Evolutionary conservation across 2,113 vertebrate genomes (phyloP).

Genomic region (Hippocampus guttulatus): DNA sequence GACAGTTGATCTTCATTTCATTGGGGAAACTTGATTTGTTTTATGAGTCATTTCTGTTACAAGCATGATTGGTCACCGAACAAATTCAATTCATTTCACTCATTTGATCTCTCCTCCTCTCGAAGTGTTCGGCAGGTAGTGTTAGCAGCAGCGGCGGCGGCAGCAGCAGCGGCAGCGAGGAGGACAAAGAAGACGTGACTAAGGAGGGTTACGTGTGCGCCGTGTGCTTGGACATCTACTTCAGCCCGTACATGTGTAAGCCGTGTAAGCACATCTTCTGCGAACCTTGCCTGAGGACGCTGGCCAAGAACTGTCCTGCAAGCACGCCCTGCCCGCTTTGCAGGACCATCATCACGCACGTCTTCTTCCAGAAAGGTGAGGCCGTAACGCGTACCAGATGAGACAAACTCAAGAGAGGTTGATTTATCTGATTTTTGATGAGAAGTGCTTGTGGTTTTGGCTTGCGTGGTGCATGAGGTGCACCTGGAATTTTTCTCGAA

Average conservation of each 20-base stretch:
- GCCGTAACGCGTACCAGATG: not conserved
- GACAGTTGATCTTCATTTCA: too few relatives aligned
- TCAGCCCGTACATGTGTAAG: constrained; percentile 94
- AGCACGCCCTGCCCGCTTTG: constrained; percentile 92
- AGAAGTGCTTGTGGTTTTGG: too few relatives aligned
- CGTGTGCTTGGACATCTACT: constrained; percentile 93
- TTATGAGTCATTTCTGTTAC: too few relatives aligned
- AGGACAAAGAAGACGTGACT: constrained; percentile 45
- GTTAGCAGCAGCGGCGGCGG: constrained; percentile 44
- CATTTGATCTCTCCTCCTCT: not conserved
- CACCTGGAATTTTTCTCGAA: too few relatives aligned
- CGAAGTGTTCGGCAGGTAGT: constrained; percentile 65
- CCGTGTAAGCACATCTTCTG: constrained; percentile 96
- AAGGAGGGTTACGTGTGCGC: constrained; percentile 87
- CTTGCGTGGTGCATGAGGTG: too few relatives aligned
- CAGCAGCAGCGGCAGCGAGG: constrained; percentile 53
- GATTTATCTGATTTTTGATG: not conserved
- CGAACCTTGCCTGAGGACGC: constrained; percentile 91
- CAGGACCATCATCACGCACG: constrained; percentile 85
- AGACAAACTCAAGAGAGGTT: not conserved
- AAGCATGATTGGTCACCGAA: too few relatives aligned
- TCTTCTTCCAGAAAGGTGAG: constrained; percentile 93
- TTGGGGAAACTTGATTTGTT: too few relatives aligned
- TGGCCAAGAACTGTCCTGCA: constrained; percentile 87
- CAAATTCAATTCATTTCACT: too few relatives aligned